Evolutionary conservation across 2,113 vertebrate genomes (phyloP).

Genomic region (mouse (Mus musculus)): GRCm39 chr5:46708501-46709000

Average conservation of each 20-base stretch:
- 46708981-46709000: too few relatives aligned
- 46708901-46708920: too few relatives aligned
- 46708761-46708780: neutral
- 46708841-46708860: neutral
- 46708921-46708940: too few relatives aligned
- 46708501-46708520: neutral
- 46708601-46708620: neutral
- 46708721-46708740: conserved; percentile 7
- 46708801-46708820: neutral
- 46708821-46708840: neutral
- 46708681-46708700: neutral
- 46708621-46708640: neutral
- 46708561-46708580: neutral
- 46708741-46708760: neutral
- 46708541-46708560: neutral
- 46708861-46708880: neutral
- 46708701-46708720: neutral
- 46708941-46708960: too few relatives aligned
- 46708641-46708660: neutral
- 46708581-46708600: neutral
- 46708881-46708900: neutral
- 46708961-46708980: too few relatives aligned
- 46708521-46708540: neutral
- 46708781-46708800: neutral
- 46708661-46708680: neutral